Base-by-base conservation (phyloP, 2,113 vertebrate species). In the Microtus pennsylvanicus region DNA sequence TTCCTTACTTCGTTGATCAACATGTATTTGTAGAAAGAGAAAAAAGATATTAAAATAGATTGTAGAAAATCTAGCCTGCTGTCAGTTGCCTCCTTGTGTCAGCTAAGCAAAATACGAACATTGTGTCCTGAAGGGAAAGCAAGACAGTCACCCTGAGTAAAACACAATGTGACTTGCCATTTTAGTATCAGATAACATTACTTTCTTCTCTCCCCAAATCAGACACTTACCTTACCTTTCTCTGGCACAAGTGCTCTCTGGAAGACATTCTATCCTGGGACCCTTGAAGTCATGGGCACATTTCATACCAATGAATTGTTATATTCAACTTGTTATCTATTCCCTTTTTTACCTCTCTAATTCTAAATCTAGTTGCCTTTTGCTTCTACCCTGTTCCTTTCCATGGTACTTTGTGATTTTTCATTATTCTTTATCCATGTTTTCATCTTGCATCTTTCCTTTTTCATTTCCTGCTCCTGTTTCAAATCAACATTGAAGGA, bases 1-100 rank as follows among this genome's bases (percentile, higher is more conserved):
- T 97, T 96, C 94, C 97, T 21, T 97, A 94, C 91, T 97, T 98
- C 95, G 87, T 87, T 98, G 91, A 55, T 72, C 80, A 96, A 55
- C 45, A 95, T 85, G 95, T 97, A 96, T 78, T 97, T 72, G 94
- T 96, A 65, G 61, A 93, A 50, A 96, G 6, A 55, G 93, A 91
- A 98, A 97, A 90, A 28, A 58, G 21, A 14, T 52, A 58, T 96
- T 96, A 98, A 96, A 96, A 96, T 47, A 77, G 24, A 13, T 85
- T 97, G 67, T 28, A 0, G 30, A 97, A 92, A 97, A 97, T 81
- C 7, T 96, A 83, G 11, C 52, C 47, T 95, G 85, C 50, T 96
- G 61, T 93, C 47, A 97, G 74, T 78, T 95, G 42, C 13, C 11
- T 92, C 75, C 38, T 97, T 93, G 21, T 95, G 42, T 92, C 70